Percentiles rank a stretch among this genome's conserved stretches.
Conservation (phyloP, 1,140 invertebrate genomes). For the Zaprionus nigranus region DNA sequence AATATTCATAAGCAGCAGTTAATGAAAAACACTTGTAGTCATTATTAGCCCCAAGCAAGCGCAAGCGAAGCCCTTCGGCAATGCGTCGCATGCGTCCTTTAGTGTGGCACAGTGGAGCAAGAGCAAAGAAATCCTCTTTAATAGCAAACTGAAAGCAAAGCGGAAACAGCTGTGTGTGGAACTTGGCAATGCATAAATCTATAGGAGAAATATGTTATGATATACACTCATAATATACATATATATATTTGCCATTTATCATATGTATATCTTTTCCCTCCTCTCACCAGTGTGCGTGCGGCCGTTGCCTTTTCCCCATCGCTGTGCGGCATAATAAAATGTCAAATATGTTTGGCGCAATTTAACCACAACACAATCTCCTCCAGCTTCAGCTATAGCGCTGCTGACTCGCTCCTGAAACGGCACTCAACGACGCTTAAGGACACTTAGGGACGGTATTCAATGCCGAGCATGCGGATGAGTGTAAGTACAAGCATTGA, state of each 20-base stretch:
- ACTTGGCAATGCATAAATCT: background rate
- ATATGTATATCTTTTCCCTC: background rate
- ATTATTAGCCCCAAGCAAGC: constrained; percentile 37
- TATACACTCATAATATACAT: background rate
- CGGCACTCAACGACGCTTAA: constrained; percentile 70
- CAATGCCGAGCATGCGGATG: constrained; percentile 51
- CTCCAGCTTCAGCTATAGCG: constrained; percentile 19
- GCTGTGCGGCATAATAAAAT: constrained; percentile 71
- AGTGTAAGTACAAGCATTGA: constrained; percentile 28
- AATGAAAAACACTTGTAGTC: constrained; percentile 78
- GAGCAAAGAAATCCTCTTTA: background rate
- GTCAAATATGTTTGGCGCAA: constrained; percentile 83
- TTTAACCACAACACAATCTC: constrained; percentile 79
- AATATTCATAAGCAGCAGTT: constrained; percentile 82
- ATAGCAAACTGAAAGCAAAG: background rate
- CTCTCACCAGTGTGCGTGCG: background rate
- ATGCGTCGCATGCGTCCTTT: too few species aligned
- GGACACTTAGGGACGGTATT: constrained; percentile 67
- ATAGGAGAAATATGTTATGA: background rate
- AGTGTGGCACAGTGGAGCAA: background rate
- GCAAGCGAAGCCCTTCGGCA: background rate
- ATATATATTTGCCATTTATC: background rate
- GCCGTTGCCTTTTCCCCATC: background rate
- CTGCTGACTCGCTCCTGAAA: constrained; percentile 29
- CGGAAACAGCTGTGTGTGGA: background rate